Evolutionary conservation across 1,140 invertebrate genomes (phyloP).

Genomic region (Brachionus rubens): DNA sequence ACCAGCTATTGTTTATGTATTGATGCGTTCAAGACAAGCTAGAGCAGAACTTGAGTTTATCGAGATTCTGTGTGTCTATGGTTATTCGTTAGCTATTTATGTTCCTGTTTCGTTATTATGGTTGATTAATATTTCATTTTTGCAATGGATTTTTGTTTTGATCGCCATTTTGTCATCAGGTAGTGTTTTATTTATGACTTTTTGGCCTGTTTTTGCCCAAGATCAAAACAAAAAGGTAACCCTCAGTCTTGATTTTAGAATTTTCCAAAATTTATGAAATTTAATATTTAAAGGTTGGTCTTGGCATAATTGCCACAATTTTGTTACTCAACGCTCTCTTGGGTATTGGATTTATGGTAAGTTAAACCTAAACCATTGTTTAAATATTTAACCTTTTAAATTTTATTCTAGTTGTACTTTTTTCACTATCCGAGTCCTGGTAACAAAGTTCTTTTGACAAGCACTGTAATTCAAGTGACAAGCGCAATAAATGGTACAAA

Average conservation of each 20-base stretch:
- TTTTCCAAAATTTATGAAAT: not conserved
- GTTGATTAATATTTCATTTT: conserved; percentile 74
- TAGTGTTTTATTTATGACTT: conserved; percentile 74
- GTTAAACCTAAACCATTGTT: conserved; percentile 13
- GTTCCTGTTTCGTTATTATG: conserved; percentile 88
- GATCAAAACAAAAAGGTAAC: conserved; percentile 13
- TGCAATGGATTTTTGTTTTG: conserved; percentile 82
- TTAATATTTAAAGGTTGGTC: conserved; percentile 62
- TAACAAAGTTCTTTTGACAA: no score
- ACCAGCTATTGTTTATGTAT: conserved; percentile 75
- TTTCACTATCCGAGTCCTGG: conserved; percentile 8
- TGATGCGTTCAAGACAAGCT: conserved; percentile 75
- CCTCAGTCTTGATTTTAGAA: not conserved
- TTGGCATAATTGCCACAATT: conserved; percentile 69
- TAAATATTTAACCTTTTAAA: conserved; percentile 5
- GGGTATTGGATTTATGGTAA: conserved; percentile 77
- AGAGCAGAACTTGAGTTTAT: conserved; percentile 67
- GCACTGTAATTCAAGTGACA: no score
- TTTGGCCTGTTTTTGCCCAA: conserved; percentile 55
- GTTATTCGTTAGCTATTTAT: conserved; percentile 88
- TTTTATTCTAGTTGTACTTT: conserved; percentile 15
- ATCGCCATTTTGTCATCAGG: conserved; percentile 77
- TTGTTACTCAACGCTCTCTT: conserved; percentile 74
- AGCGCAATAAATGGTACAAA: no score
- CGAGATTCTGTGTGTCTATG: conserved; percentile 85